Base-by-base conservation (phyloP, 1,140 invertebrate genomes). In the Ostrea denselamellosa region DNA sequence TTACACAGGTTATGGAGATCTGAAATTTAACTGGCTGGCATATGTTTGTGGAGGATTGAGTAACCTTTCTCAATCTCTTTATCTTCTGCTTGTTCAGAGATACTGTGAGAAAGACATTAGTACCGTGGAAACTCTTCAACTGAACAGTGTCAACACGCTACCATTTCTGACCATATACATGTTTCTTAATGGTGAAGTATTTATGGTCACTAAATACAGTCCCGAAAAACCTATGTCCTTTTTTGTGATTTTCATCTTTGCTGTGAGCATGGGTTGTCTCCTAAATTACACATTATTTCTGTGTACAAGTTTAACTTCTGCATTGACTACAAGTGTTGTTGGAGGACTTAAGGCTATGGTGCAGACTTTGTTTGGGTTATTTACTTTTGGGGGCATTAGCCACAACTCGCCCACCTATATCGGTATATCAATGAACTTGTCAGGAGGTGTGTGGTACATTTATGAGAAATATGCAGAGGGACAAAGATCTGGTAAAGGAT, bases 221-320 rank as follows among this genome's bases (percentile, higher is more conserved):
- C 25, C 89, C 34, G 84, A 28, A 54, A 34, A 53, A 8, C 51
- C 92, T 28, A 19, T 90, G 7, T 89, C 88, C 44, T 96, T 96
- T 89, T 85, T 94, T 25, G 52, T 94, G 10, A 83, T 94, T 10
- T 95, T 96, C 87, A 81, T 93, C 53, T 44, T 92, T 4, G 92
- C 95, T 28, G 93, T 96, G 51, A 89, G 92, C 52, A 90, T 95
- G 85, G 96, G 96, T 0, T 94, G 93, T 56, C 87, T 96, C 7
- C 90, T 96, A 28, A 96, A 96, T 90, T 96, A 95, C 89, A 94
- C 95, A 2, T 90, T 96, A 77, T 96, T 96, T 90, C 92, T 96
- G 71, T 96, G 95, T 90, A 96, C 95, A 0, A 94, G 93, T 83
- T 90, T 95, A 71, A 96, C 95, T 28, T 95, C 95, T 17, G 95